phyloP scores from a whole-genome alignment of 1,140 invertebrate genomes.

The Campodea augens region DNA sequence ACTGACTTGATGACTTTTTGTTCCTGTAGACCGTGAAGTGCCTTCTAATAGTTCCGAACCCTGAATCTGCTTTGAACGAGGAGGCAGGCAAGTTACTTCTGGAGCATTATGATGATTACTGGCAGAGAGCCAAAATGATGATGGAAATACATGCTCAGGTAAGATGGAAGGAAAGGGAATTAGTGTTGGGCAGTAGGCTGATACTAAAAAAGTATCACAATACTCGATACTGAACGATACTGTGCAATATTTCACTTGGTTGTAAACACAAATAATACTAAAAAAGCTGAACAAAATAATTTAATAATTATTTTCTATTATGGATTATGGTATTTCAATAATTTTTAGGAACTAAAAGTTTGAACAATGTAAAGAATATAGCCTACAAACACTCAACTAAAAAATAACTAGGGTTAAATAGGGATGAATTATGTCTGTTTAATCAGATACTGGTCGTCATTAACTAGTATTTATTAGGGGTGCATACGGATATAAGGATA shows the following conservation, averaged over 20 bases:
- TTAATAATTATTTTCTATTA: background rate
- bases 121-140: slow-evolving; percentile 74
- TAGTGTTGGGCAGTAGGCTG: background rate
- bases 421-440: background rate
- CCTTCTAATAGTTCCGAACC: slow-evolving; percentile 80
- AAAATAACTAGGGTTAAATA: slow-evolving; percentile 2
- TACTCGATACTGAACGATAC: too few relatives aligned
- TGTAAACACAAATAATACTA: too few relatives aligned
- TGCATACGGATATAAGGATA: too few relatives aligned
- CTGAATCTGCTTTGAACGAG: slow-evolving; percentile 84
- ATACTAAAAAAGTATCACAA: too few relatives aligned
- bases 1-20: slow-evolving; percentile 10
- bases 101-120: slow-evolving; percentile 83
- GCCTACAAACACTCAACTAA: background rate
- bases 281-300: too few relatives aligned
- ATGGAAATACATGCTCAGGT: slow-evolving; percentile 75
- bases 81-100: slow-evolving; percentile 79
- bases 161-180: slow-evolving; percentile 8
- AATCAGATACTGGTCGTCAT: background rate
- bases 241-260: too few relatives aligned
- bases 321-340: background rate
- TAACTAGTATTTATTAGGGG: too few relatives aligned
- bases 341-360: too few relatives aligned
- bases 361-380: too few relatives aligned
- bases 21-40: slow-evolving; percentile 66